A percentile compares a stretch with the other conserved stretches of the same genome.
Conservation (phyloP, 2,113 vertebrate genomes). For the Micromys minutus region DNA sequence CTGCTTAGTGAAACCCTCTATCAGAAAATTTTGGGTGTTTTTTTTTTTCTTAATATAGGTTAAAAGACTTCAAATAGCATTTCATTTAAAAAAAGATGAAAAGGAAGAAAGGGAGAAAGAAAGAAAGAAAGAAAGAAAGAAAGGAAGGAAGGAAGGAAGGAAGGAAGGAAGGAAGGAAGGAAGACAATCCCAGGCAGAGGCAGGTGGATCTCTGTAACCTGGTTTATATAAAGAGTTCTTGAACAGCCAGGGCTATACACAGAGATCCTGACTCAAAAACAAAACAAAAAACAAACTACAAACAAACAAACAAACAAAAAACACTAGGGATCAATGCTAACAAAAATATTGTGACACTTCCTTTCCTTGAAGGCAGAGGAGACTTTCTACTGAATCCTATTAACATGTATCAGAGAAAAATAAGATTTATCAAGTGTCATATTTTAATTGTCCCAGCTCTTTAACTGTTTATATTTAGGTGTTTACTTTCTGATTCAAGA, state of each 20-base stretch:
- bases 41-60: constrained; percentile 8
- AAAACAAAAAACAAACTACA: no score
- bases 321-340: not conserved
- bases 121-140: no score
- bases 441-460: not conserved
- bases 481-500: not conserved
- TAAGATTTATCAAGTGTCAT: not conserved
- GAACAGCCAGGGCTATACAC: not conserved
- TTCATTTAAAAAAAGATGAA: constrained; percentile 35
- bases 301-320: no score
- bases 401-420: constrained; percentile 38
- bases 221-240: not conserved
- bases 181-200: not conserved
- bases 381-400: not conserved
- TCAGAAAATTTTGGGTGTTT: not conserved
- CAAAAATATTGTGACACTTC: not conserved
- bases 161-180: no score
- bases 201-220: not conserved
- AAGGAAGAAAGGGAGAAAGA: not conserved
- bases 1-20: not conserved
- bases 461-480: not conserved
- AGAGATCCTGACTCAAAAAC: not conserved
- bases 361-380: constrained; percentile 22
- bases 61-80: not conserved
- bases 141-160: no score